phyloP scores from a whole-genome alignment of 2,797 vertebrate genomes.

The Hoplostethus atlanticus region DNA sequence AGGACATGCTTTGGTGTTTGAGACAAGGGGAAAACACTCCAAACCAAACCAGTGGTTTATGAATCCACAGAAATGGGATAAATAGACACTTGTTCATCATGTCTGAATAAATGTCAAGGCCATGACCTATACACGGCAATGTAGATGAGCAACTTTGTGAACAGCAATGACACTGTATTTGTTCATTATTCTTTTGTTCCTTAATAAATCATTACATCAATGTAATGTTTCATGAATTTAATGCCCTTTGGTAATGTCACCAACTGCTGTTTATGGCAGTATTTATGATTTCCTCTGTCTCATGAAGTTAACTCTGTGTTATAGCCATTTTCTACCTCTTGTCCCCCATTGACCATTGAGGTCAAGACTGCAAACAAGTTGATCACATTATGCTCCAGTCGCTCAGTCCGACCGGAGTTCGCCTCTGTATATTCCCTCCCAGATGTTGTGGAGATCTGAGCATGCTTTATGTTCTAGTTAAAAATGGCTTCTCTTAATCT shows the following conservation, averaged over 20 bases:
- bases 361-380: constrained; percentile 31
- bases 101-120: not conserved
- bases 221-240: no score
- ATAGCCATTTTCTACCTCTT: not conserved
- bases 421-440: constrained; percentile 30
- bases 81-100: constrained; percentile 26
- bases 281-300: no score
- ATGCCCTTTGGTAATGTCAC: no score
- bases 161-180: no score
- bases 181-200: no score
- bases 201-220: no score
- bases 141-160: not conserved
- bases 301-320: no score
- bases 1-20: constrained; percentile 43
- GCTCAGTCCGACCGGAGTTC: constrained; percentile 20
- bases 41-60: constrained; percentile 45
- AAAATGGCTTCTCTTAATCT: constrained; percentile 56
- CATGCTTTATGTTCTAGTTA: constrained; percentile 54
- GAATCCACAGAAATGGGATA: constrained; percentile 18
- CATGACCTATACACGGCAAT: not conserved
- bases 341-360: constrained; percentile 8
- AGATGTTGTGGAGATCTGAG: constrained; percentile 35
- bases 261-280: no score
- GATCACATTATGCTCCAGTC: constrained; percentile 37
- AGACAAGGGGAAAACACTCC: not conserved